Conservation (phyloP, 2,797 vertebrate genomes). For the Acanthopagrus latus region DNA sequence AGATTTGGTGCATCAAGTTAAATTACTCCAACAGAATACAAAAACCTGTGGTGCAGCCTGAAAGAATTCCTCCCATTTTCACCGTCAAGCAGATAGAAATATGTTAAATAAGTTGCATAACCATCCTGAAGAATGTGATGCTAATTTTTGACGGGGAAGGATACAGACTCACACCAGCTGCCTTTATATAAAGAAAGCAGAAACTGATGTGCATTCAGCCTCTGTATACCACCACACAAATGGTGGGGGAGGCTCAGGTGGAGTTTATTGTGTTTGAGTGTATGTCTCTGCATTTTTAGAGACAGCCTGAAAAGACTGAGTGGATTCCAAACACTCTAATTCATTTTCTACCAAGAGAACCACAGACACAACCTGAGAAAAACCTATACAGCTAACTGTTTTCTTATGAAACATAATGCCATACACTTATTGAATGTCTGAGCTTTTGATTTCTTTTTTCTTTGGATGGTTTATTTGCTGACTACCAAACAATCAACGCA, state of each 20-base stretch:
- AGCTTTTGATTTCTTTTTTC: neutral
- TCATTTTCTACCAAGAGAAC: slow-evolving; percentile 3
- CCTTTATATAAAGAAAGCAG: slow-evolving; percentile 24
- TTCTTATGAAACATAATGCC: neutral
- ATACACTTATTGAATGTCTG: slow-evolving; percentile 15
- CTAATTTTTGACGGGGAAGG: slow-evolving; percentile 21
- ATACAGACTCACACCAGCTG: slow-evolving; percentile 28
- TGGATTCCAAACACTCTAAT: slow-evolving; percentile 1
- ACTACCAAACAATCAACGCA: slow-evolving; percentile 27
- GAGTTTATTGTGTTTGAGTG: slow-evolving; percentile 2
- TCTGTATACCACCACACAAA: slow-evolving; percentile 9
- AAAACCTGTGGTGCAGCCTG: slow-evolving; percentile 16
- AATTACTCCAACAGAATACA: slow-evolving; percentile 6
- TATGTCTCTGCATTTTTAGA: slow-evolving; percentile 1
- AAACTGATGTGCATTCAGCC: slow-evolving; percentile 32
- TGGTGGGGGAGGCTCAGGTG: neutral
- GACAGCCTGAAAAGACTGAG: neutral
- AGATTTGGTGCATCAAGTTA: slow-evolving; percentile 1
- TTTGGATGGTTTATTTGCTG: neutral
- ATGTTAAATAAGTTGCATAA: slow-evolving; percentile 39
- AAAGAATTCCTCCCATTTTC: slow-evolving; percentile 33
- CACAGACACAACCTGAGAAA: neutral
- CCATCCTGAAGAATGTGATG: slow-evolving; percentile 27
- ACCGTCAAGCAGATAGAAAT: slow-evolving; percentile 25
- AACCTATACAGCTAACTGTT: neutral